Conservation (phyloP, 2,797 vertebrate species). For the Oreochromis grahami region DNA sequence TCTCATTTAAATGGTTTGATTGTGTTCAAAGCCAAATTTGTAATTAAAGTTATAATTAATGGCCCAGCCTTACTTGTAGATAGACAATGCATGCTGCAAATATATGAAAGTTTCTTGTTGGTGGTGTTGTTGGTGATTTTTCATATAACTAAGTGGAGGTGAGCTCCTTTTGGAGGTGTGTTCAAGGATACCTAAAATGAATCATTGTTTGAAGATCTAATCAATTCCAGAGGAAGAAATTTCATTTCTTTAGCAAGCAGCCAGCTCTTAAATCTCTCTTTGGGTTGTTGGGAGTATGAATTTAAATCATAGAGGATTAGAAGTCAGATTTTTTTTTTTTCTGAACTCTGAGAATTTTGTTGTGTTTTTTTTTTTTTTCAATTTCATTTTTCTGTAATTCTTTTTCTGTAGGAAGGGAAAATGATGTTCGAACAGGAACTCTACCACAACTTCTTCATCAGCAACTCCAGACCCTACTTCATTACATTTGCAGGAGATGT, state of each 20-base stretch:
- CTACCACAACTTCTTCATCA: constrained; percentile 95
- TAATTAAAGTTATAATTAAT: not conserved
- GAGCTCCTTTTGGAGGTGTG: not conserved
- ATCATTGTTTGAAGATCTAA: not conserved
- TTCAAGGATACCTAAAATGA: not conserved
- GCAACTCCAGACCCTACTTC: constrained; percentile 92
- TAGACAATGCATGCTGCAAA: not conserved
- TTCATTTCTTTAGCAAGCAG: not conserved
- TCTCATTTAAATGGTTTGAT: not conserved
- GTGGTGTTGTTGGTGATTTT: not conserved
- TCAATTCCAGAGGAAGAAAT: not conserved
- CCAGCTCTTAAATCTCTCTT: not conserved
- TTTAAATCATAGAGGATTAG: not conserved
- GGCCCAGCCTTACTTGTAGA: not conserved
- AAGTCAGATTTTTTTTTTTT: not conserved
- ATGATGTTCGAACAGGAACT: constrained; percentile 94
- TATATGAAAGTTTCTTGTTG: not conserved
- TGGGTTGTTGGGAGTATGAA: not conserved
- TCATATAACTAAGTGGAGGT: not conserved
- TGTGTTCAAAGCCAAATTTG: not conserved
- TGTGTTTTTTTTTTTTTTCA: not conserved
- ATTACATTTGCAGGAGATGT: constrained; percentile 95
- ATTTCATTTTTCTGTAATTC: not conserved
- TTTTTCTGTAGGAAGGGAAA: constrained; percentile 85
- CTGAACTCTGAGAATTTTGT: not conserved